phyloP scores from a whole-genome alignment of 2,113 vertebrate species.

The Alaudala cheleensis region DNA sequence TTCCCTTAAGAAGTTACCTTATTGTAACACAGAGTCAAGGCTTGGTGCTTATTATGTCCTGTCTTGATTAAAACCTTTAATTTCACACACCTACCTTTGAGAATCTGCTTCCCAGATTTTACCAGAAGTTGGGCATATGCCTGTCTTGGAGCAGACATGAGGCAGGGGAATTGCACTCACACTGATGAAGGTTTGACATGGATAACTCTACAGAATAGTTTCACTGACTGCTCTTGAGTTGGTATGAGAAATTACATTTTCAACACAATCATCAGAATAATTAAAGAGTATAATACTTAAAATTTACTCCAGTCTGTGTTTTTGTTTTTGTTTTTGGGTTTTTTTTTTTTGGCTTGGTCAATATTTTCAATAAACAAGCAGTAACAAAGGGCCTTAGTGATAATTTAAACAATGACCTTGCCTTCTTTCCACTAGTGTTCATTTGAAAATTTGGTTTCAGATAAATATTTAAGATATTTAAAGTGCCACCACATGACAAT shows the following conservation, averaged over 20 bases:
- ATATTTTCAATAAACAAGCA: background rate
- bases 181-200: background rate
- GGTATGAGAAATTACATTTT: background rate
- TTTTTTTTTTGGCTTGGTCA: background rate
- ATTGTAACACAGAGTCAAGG: background rate
- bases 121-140: background rate
- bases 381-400: background rate
- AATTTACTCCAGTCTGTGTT: background rate
- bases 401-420: background rate
- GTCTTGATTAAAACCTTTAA: background rate
- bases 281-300: background rate
- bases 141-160: background rate
- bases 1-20: background rate
- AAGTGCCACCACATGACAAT: background rate
- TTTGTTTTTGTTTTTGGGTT: background rate
- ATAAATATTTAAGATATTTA: background rate
- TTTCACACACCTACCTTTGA: background rate
- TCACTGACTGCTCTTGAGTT: rapidly evolving
- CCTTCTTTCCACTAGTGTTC: background rate
- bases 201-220: background rate
- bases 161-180: background rate
- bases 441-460: background rate
- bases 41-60: background rate
- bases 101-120: background rate
- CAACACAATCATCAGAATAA: background rate